Base-by-base conservation (phyloP, 2,113 vertebrate genomes). In the Ceuthmochares aereus region DNA sequence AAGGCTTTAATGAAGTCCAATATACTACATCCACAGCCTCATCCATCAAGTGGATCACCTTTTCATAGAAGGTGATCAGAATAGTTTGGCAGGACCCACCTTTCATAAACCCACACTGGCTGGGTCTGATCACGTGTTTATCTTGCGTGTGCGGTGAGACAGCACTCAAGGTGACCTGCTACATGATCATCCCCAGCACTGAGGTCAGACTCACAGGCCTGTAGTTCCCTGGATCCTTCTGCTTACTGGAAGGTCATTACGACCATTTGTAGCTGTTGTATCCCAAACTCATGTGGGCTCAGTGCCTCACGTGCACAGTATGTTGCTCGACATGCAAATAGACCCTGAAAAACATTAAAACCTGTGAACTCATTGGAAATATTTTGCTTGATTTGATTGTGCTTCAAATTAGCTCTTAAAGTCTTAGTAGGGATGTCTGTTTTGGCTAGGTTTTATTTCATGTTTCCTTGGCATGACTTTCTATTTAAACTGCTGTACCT, bases 381-480 rank as follows among this genome's bases (percentile, higher is more conserved):
- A 63, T 36, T 67, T n/a, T 45, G 1, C 10, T 78, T n/a, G 3
- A 20, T 67, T 67, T 47, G 7, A 26, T 23, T 72, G 27, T 63
- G 7, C 5, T 63, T 32, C 54, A 37, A 63, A 19, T 26, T 40
- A 20, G 11, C 64, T 59, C 32, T 68, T 60, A 63, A 87, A 45
- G 9, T 22, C n/a, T 36, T 55, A 26, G 2, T 2, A 2, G 0
- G 0, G 1, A 4, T 55, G 26, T 5, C 6, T 54, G 5, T 62
- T 83, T 55, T 68, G 22, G 21, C 16, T 66, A 26, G 11, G 7
- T 32, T 84, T 86, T 60, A 25, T 47, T 76, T 76, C 34, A 58
- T 70, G 5, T 80, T 91, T 92, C 18, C 9, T 84, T 72, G 37
- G 4, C 9, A 51, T 37, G 64, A 67, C 36, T 82, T 68, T 56